A percentile compares a stretch with the other conserved stretches of the same genome.
These are phyloP conservation scores for Nasonia giraulti DNA, from an alignment of 1,140 invertebrate species.

Conservation along the genomic window DNA sequence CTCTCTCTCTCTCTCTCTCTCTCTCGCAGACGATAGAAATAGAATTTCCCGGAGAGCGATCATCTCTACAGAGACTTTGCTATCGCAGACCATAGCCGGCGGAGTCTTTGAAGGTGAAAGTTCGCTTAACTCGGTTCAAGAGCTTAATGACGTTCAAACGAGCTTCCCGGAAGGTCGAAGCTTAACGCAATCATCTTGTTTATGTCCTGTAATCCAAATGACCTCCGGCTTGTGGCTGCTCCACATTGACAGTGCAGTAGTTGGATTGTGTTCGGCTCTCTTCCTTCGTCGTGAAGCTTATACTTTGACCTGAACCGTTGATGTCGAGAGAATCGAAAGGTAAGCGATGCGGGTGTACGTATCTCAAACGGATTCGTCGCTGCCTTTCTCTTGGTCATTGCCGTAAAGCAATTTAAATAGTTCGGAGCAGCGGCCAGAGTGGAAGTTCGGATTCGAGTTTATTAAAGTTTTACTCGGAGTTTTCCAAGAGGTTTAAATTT, in stretches of 20 bases:
- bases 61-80: neutral
- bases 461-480: slow-evolving; percentile 9
- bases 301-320: no score
- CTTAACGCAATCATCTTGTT: slow-evolving; percentile 45
- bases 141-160: slow-evolving; percentile 41
- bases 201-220: slow-evolving; percentile 40
- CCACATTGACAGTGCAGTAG: neutral
- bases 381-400: neutral
- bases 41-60: slow-evolving; percentile 13
- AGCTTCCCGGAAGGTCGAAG: slow-evolving; percentile 37
- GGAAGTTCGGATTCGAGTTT: slow-evolving; percentile 8
- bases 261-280: slow-evolving; percentile 3
- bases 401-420: neutral
- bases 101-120: slow-evolving; percentile 3
- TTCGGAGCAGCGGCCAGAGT: neutral
- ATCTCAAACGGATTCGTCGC: neutral
- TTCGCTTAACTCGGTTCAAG: slow-evolving; percentile 21
- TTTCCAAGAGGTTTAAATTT: slow-evolving; percentile 22
- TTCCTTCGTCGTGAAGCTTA: neutral
- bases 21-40: neutral
- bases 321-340: no score
- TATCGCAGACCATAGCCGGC: neutral
- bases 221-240: slow-evolving; percentile 40
- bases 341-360: no score
- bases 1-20: no score